These are phyloP conservation scores for Pemphigus obesinymphae DNA, from an alignment of 1,140 invertebrate species.

Conservation along the genomic window DNA sequence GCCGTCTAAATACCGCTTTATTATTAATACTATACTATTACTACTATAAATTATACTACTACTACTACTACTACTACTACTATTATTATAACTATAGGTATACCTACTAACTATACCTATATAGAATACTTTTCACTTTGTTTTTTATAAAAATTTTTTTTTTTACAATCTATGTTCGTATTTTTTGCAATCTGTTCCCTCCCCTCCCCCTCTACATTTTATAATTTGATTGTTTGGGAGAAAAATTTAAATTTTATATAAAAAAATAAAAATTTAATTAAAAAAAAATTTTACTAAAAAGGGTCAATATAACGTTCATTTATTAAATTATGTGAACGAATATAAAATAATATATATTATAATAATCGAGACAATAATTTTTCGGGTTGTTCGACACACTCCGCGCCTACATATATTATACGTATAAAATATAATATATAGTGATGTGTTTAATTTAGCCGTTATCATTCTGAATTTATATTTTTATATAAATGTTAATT, in stretches of 20 bases:
- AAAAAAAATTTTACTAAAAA: neutral
- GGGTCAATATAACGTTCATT: slow-evolving; percentile 26
- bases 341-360: neutral
- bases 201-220: neutral
- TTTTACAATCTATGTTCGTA: no score
- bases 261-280: neutral
- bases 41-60: neutral
- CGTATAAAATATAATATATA: neutral
- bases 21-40: neutral
- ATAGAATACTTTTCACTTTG: neutral
- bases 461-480: slow-evolving; percentile 41
- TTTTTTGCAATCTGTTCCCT: neutral
- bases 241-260: neutral
- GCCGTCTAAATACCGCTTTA: neutral
- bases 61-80: neutral
- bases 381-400: slow-evolving; percentile 3
- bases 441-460: slow-evolving; percentile 12
- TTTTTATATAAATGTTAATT: slow-evolving; percentile 37
- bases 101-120: neutral
- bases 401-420: neutral
- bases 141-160: neutral
- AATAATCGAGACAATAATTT: slow-evolving; percentile 31
- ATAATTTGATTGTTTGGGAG: neutral
- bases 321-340: neutral
- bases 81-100: neutral